A percentile compares a stretch with the other conserved stretches of the same genome.
These are phyloP conservation scores for Cyphomyrus plagiostoma DNA, from an alignment of 2,113 vertebrate species.

Conservation along the genomic window DNA sequence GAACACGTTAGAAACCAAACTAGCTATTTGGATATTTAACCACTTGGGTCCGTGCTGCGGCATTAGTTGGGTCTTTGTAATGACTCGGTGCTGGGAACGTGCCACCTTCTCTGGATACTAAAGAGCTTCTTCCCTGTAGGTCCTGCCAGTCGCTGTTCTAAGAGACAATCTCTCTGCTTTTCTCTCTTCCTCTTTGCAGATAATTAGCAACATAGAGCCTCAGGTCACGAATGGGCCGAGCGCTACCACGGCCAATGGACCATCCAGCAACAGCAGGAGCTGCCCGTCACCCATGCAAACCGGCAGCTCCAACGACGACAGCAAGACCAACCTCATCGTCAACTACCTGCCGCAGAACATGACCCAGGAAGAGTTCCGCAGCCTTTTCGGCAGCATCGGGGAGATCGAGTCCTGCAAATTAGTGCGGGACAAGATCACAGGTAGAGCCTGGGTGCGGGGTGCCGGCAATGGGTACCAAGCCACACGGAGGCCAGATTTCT, in stretches of 20 bases:
- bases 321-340: constrained; percentile 99
- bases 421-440: constrained; percentile 99
- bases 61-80: neutral
- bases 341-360: constrained; percentile 99
- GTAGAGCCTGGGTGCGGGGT: constrained; percentile 48
- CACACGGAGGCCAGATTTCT: neutral
- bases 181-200: constrained; percentile 59
- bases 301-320: constrained; percentile 90
- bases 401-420: constrained; percentile 99
- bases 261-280: constrained; percentile 94
- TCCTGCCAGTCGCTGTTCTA: neutral
- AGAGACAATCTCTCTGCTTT: neutral
- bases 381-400: constrained; percentile 98
- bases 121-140: neutral
- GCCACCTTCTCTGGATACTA: neutral
- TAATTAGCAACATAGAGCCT: constrained; percentile 99
- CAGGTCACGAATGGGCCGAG: constrained; percentile 98
- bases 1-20: neutral
- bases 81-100: neutral
- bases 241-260: constrained; percentile 92
- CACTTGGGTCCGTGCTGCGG: neutral
- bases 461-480: neutral
- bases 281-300: constrained; percentile 99
- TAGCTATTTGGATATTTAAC: neutral
- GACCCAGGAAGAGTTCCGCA: constrained; percentile 99